Evolutionary conservation across 1,140 invertebrate species (phyloP).

Genomic region (Tetramorium parvispinum): DNA sequence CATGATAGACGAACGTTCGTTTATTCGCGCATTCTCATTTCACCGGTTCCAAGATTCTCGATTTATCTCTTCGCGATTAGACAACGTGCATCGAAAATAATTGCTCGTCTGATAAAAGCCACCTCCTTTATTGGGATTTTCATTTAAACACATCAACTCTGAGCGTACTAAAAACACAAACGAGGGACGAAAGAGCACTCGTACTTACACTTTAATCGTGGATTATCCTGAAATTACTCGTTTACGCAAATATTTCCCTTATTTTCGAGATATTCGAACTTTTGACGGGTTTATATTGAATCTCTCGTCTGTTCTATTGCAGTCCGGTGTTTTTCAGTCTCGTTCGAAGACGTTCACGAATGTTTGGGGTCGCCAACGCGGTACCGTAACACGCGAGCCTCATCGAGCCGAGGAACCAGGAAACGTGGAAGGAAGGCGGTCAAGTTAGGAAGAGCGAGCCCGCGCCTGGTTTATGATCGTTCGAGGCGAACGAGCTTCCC

Average conservation of each 20-base stretch:
- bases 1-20: constrained; percentile 40
- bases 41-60: neutral
- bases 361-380: neutral
- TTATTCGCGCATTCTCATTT: constrained; percentile 44
- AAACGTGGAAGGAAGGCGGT: constrained; percentile 57
- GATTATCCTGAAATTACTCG: neutral
- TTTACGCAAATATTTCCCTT: neutral
- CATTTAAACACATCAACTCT: constrained; percentile 2
- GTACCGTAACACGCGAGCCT: constrained; percentile 12
- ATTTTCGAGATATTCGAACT: neutral
- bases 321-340: neutral
- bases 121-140: neutral
- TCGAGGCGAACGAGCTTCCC: constrained; percentile 74
- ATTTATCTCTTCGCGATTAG: neutral
- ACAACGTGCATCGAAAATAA: neutral
- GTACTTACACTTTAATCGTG: neutral
- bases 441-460: constrained; percentile 52
- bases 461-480: constrained; percentile 70
- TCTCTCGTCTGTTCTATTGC: neutral
- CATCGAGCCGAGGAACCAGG: constrained; percentile 37
- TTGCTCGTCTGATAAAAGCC: neutral
- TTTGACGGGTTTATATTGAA: neutral
- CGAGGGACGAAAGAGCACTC: neutral
- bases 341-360: neutral
- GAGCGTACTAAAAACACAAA: neutral